Base-by-base conservation (phyloP, 1,140 invertebrate species). In the Rhagoletis pomonella region DNA sequence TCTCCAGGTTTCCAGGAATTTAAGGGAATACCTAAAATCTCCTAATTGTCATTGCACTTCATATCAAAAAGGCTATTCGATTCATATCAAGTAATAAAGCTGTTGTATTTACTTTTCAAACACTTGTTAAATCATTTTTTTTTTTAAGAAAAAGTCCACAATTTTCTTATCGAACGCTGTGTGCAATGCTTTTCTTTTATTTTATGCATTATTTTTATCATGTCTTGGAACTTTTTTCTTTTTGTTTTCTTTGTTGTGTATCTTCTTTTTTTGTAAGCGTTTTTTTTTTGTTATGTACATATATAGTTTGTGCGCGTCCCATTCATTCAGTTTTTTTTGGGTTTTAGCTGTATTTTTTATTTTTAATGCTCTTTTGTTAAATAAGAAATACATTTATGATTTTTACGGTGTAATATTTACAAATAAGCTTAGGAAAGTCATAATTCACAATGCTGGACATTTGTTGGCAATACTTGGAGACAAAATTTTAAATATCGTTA, bases 201-300 rank as follows among this genome's bases (percentile, higher is more conserved):
- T 81, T n/a, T 29, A 10, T 58, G n/a, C 47, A 55, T 55, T 55
- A 4, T 55, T 29, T 29, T 81, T 81, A 9, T 42, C 47, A 55
- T 81, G 6, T 4, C 67, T 55, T 58, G 4, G 29, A 67, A 29
- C 5, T 67, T 4, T 67, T 5, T 29, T 81, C n/a, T 81, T 55
- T 81, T 81, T 2, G 10, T 81, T 81, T 3, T 12, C 17, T 81
- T 81, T 58, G 50, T 81, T 81, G 47, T 55, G 73, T 55, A 55
- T 81, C 60, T 62, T 62, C 73, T 81, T 81, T 81, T 81, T 81
- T 81, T 81, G 73, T 55, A 81, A 10, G 10, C 44, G 73, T 81
- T 81, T 81, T 81, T 47, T 81, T 81, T 14, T 81, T 81, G 50
- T 81, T 81, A 29, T 29, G 29, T 29, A 29, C 29, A 29, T 29